Evolutionary conservation across 2,113 vertebrate species (phyloP), one percentile per base, ranked within the genome.

Genomic region (Synchiropus splendidus): DNA sequence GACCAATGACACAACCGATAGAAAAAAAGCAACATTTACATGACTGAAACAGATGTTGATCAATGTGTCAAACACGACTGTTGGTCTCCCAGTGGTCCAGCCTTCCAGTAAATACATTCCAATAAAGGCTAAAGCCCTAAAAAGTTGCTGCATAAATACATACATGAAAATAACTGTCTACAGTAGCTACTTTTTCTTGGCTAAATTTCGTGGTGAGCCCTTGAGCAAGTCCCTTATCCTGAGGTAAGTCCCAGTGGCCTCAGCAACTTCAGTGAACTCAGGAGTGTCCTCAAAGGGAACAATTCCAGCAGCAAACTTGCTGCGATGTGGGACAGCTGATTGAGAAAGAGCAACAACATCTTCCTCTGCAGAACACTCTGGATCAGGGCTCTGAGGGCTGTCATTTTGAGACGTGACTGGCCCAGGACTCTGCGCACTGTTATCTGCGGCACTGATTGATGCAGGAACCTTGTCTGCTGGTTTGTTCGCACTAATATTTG

Each of bases 271-370:
- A 11, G 91, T 94, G 55, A 86, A 98, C 37, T 98, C 95, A 10
- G 94, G 95, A 10, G 96, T 96, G 42, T 93, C 92, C 51, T 98
- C 95, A 47, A 98, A 98, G 0, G 90, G 93, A 12, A 92, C 88
- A 8, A 98, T 98, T 10, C 94, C 93, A 2, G 66, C 86, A 8
- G 94, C 92, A 58, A 98, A 98, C 59, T 81, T 94, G 74, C 89
- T 96, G 72, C 91, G 85, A 55, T 98, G 91, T 10, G 94, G 94
- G 41, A 97, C 74, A 1, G 83, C 59, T 51, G 64, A 4, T 27
- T 27, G 4, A 27, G 21, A 27, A 4, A 27, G 21, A 27, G 21
- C 4, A 27, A 8, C 21, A 8, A 27, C 8, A 8, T 27, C 21
- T 27, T 34, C 36, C 15, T 45, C 36, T 2, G 40, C 32, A 8